phyloP scores from a whole-genome alignment of 1,140 invertebrate species.

The Tetramorium simillimum region DNA sequence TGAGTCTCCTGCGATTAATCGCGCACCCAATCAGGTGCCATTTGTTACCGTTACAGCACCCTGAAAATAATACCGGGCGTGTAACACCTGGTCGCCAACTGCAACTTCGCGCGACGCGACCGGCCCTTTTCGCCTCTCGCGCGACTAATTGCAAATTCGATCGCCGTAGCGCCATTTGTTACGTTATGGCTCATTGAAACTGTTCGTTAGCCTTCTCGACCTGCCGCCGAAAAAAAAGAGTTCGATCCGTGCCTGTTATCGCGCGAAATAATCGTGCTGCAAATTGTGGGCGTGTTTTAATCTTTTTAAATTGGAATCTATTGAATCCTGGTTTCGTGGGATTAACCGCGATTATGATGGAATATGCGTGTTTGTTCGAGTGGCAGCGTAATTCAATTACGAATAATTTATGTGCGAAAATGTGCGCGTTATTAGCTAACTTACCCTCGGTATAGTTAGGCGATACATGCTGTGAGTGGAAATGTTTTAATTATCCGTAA shows the following conservation, averaged over 20 bases:
- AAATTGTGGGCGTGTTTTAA: neutral
- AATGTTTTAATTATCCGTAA: neutral
- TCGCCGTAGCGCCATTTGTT: constrained; percentile 34
- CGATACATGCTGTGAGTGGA: neutral
- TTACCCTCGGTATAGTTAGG: neutral
- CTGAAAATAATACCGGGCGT: constrained; percentile 66
- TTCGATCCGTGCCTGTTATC: neutral
- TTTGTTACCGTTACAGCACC: constrained; percentile 61
- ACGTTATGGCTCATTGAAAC: constrained; percentile 52
- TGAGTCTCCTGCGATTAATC: constrained; percentile 71
- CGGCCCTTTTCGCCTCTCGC: constrained; percentile 36
- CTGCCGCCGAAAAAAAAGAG: neutral
- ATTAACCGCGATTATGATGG: constrained; percentile 16
- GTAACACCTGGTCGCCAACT: constrained; percentile 72
- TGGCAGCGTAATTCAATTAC: neutral
- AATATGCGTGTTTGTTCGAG: neutral
- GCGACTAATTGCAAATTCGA: constrained; percentile 62
- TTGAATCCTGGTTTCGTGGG: neutral
- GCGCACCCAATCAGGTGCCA: constrained; percentile 64
- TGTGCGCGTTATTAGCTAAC: neutral
- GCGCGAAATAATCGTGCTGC: constrained; percentile 11
- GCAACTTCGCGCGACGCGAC: constrained; percentile 50
- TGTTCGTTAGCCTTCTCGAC: constrained; percentile 33
- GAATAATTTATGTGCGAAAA: constrained; percentile 26
- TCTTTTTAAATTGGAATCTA: neutral